Evolutionary conservation across 23 tunicate genomes (phyloP).

Genomic region (Clavelina lepadiformis): DNA sequence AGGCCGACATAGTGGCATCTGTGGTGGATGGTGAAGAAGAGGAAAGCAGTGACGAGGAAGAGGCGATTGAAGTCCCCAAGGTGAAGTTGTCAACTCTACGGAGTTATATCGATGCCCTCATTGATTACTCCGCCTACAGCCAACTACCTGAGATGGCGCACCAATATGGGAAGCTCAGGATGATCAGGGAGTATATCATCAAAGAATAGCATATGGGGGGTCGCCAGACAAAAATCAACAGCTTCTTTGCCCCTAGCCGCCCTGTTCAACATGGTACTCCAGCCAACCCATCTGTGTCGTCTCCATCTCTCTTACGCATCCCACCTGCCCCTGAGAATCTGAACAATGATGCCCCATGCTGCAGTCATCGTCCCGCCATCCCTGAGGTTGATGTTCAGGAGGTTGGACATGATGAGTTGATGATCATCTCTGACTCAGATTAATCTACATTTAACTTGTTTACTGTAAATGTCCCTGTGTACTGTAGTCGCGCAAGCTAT

Average conservation of each 20-base stretch:
- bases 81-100: conserved; percentile 33
- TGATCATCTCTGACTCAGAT: too few relatives aligned
- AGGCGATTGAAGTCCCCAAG: conserved; percentile 19
- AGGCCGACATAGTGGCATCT: conserved; percentile 33
- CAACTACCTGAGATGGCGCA: conserved; percentile 36
- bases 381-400: too few relatives aligned
- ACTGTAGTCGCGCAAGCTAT: too few relatives aligned
- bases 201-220: conserved; percentile 27
- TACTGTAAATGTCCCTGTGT: too few relatives aligned
- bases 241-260: conserved; percentile 20
- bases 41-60: conserved; percentile 34
- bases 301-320: conserved; percentile 19
- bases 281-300: conserved; percentile 4
- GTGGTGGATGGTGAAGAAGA: conserved; percentile 26
- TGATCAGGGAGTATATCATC: conserved; percentile 24
- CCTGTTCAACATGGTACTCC: conserved; percentile 24
- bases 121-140: conserved; percentile 19
- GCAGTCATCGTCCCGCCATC: too few relatives aligned
- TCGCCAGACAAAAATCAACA: conserved; percentile 23
- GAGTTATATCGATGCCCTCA: conserved; percentile 25
- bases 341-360: too few relatives aligned
- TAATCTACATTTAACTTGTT: too few relatives aligned
- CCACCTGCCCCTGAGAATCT: conserved; percentile 13
- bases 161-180: conserved; percentile 24
- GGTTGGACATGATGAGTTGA: too few relatives aligned